Conservation (phyloP, 2,888 invertebrate species). For the Lomographa bimaculata region DNA sequence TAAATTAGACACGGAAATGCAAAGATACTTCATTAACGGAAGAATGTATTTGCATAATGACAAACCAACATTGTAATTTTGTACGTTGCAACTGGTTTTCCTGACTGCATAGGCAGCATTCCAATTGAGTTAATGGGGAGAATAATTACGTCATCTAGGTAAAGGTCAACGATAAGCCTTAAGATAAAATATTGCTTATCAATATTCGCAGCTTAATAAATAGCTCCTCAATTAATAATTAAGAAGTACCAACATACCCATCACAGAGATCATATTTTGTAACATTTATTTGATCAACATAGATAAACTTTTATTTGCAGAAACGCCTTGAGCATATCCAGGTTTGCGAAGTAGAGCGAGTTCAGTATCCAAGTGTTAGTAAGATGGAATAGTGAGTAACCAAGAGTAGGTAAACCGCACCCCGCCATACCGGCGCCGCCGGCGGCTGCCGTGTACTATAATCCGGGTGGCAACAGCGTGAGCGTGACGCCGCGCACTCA, state of each 20-base stretch:
- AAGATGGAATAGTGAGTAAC: constrained; percentile 44
- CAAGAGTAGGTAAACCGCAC: constrained; percentile 55
- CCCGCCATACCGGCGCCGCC: constrained; percentile 56
- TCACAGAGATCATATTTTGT: too few species aligned
- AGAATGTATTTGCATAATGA: constrained; percentile 15
- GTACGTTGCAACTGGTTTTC: constrained; percentile 24
- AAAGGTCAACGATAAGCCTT: constrained; percentile 8
- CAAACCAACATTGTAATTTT: constrained; percentile 18
- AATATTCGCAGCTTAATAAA: too few species aligned
- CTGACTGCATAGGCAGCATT: constrained; percentile 26
- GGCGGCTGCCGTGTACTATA: constrained; percentile 47
- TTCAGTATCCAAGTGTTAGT: constrained; percentile 23
- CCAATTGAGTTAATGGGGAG: constrained; percentile 16
- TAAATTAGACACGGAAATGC: constrained; percentile 18
- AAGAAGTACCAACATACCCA: too few species aligned
- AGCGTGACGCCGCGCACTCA: constrained; percentile 65
- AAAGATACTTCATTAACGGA: constrained; percentile 1
- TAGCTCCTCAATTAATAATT: too few species aligned
- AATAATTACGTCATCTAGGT: constrained; percentile 15
- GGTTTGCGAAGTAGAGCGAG: too few species aligned
- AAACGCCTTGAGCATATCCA: constrained; percentile 32
- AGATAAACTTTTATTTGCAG: constrained; percentile 23
- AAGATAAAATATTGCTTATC: too few species aligned
- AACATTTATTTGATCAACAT: too few species aligned
- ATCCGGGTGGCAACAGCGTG: constrained; percentile 75